These are phyloP conservation scores for Gortyna flavago DNA, from an alignment of 2,888 invertebrate genomes.

Conservation along the genomic window DNA sequence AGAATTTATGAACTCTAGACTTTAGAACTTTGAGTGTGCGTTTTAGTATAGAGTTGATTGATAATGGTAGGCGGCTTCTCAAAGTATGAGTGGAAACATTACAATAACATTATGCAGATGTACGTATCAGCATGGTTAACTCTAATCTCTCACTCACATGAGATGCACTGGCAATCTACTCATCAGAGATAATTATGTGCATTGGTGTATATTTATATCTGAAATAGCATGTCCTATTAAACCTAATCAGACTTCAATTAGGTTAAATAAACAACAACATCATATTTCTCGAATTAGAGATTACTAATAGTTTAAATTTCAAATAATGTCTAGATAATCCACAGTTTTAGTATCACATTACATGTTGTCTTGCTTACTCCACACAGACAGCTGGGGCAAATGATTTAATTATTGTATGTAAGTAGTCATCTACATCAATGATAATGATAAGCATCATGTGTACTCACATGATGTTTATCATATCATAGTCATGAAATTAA, in stretches of 20 bases:
- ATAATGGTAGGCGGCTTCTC: not conserved
- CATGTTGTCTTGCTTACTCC: conserved; percentile 21
- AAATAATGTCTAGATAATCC: conserved; percentile 5
- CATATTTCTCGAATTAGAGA: conserved; percentile 20
- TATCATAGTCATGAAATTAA: conserved; percentile 20
- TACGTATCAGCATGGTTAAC: not conserved
- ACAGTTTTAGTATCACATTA: conserved; percentile 2
- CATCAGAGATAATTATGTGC: not conserved
- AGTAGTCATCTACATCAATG: conserved; percentile 17
- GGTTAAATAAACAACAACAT: conserved; percentile 27
- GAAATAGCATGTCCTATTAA: conserved; percentile 31
- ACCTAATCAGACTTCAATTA: conserved; percentile 17
- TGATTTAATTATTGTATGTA: conserved; percentile 42
- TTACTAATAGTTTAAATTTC: conserved; percentile 11
- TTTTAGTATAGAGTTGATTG: not conserved
- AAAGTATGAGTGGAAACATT: not conserved
- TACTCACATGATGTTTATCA: not conserved
- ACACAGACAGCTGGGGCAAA: conserved; percentile 12
- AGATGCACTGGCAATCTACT: not conserved
- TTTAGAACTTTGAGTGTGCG: not conserved
- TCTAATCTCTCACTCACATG: not conserved
- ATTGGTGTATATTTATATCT: conserved; percentile 18
- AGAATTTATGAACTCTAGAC: not conserved
- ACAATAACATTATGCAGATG: not conserved
- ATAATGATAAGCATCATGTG: conserved; percentile 11